These are phyloP conservation scores for Synanceia verrucosa DNA, from an alignment of 2,797 vertebrate species.

Conservation along the genomic window DNA sequence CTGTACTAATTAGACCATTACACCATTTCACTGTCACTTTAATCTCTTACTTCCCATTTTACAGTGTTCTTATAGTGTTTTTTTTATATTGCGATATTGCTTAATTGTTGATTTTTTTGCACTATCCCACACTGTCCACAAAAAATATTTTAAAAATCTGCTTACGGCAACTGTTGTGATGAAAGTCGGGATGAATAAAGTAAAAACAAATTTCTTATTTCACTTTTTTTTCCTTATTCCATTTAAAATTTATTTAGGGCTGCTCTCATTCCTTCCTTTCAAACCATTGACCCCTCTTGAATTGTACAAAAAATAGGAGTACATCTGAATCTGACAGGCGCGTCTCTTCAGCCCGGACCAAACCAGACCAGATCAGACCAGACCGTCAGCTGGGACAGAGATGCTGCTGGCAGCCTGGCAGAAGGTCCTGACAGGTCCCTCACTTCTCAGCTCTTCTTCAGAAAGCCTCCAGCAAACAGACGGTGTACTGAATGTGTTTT, in stretches of 20 bases:
- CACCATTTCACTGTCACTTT: too few relatives aligned
- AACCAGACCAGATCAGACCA: not conserved
- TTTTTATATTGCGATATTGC: too few relatives aligned
- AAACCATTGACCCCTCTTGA: constrained; percentile 13
- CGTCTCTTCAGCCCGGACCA: constrained; percentile 43
- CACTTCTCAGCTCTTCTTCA: not conserved
- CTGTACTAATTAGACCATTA: too few relatives aligned
- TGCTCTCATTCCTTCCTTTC: not conserved
- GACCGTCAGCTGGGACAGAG: constrained; percentile 72
- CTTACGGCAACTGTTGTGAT: too few relatives aligned
- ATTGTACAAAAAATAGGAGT: constrained; percentile 30
- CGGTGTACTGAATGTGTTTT: not conserved
- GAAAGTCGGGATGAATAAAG: too few relatives aligned
- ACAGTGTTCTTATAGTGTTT: too few relatives aligned
- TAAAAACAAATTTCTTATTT: not conserved
- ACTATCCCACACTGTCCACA: too few relatives aligned
- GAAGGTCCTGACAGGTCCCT: constrained; percentile 75
- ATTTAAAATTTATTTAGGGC: too few relatives aligned
- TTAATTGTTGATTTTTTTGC: too few relatives aligned
- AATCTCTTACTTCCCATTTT: too few relatives aligned
- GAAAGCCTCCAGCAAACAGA: not conserved
- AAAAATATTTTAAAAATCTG: too few relatives aligned
- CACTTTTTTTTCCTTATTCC: not conserved
- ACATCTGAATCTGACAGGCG: constrained; percentile 77
- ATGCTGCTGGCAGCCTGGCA: constrained; percentile 64